These are phyloP conservation scores for Drosophila ustulata DNA, from an alignment of 2,888 invertebrate genomes.

Conservation along the genomic window DNA sequence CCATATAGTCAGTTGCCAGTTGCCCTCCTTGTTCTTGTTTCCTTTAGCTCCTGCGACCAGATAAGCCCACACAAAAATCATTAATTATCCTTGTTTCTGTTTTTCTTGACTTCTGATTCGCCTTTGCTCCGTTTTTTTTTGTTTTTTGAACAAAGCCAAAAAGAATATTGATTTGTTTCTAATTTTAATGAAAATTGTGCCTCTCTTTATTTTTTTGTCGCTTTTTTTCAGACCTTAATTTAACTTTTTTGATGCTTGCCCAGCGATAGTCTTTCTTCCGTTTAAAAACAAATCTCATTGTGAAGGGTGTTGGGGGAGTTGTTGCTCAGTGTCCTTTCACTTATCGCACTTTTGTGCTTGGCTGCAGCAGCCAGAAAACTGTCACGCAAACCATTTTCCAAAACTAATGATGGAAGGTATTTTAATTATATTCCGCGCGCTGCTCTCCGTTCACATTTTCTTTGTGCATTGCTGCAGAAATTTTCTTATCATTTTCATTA, in stretches of 20 bases:
- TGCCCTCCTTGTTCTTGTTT: background rate
- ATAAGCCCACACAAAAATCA: conserved; percentile 83
- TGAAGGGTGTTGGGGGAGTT: conserved; percentile 12
- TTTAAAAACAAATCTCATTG: conserved; percentile 24
- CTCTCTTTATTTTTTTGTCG: conserved; percentile 41
- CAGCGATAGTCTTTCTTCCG: conserved; percentile 63
- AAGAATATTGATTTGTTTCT: conserved; percentile 81
- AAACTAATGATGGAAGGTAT: conserved; percentile 83
- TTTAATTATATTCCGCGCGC: conserved; percentile 77
- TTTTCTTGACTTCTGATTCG: conserved; percentile 80
- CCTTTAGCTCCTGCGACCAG: conserved; percentile 56
- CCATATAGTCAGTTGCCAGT: conserved; percentile 3
- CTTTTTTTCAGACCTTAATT: conserved; percentile 62
- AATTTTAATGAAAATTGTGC: conserved; percentile 76
- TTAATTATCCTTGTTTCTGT: conserved; percentile 84
- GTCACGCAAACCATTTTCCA: conserved; percentile 78
- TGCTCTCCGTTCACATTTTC: conserved; percentile 13
- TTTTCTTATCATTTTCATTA: conserved; percentile 82
- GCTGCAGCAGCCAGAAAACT: conserved; percentile 69
- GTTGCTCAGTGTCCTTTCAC: conserved; percentile 65
- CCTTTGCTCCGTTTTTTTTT: conserved; percentile 30
- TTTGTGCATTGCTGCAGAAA: conserved; percentile 80
- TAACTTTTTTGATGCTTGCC: conserved; percentile 76
- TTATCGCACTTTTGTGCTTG: conserved; percentile 79
- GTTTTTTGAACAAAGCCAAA: background rate